Evolutionary conservation across 2,888 invertebrate genomes (phyloP).

Genomic region (Eumerus sabulonum): DNA sequence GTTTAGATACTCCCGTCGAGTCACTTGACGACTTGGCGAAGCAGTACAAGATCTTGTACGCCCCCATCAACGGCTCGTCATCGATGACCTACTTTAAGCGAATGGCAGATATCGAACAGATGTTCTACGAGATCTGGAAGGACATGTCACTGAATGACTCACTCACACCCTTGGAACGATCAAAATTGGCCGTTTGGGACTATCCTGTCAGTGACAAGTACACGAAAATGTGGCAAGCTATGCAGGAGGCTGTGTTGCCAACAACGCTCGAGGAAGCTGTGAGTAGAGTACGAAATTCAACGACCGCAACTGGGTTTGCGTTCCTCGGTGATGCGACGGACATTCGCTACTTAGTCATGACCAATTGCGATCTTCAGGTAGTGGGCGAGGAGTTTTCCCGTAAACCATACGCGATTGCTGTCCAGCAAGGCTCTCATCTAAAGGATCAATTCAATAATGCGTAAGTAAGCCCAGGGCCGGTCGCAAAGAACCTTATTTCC

Average conservation of each 20-base stretch:
- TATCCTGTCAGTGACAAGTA: constrained; percentile 99
- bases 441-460: constrained; percentile 97
- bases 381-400: constrained; percentile 98
- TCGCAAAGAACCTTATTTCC: no score
- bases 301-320: constrained; percentile 91
- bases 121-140: constrained; percentile 99
- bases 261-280: constrained; percentile 89
- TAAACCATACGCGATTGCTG: constrained; percentile 98
- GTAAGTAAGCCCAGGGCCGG: constrained; percentile 83
- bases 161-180: constrained; percentile 91
- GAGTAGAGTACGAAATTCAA: constrained; percentile 84
- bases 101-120: constrained; percentile 96
- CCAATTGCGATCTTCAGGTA: constrained; percentile 86
- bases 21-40: constrained; percentile 96
- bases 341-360: constrained; percentile 82
- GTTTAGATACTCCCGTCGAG: constrained; percentile 94
- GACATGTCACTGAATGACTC: constrained; percentile 98
- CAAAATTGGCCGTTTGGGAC: constrained; percentile 98
- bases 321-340: constrained; percentile 97
- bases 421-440: constrained; percentile 96
- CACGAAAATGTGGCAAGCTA: constrained; percentile 99
- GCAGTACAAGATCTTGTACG: constrained; percentile 97
- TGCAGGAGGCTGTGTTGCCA: constrained; percentile 91
- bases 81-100: constrained; percentile 96
- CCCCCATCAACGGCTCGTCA: constrained; percentile 91